phyloP scores from a whole-genome alignment of 2,797 vertebrate species.

The Hydrophis major region DNA sequence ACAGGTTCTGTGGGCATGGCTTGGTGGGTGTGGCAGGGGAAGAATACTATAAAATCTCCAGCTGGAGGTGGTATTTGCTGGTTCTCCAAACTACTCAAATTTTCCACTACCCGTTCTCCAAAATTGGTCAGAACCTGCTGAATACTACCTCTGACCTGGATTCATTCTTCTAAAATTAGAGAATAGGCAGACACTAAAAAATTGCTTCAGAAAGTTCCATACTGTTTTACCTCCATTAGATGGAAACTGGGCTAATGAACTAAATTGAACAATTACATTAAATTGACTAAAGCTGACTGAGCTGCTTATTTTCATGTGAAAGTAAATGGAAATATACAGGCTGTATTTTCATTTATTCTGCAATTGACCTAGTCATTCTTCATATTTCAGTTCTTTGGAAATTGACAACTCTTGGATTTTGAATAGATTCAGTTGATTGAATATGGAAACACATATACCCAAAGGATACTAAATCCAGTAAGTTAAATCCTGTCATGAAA shows the following conservation, averaged over 20 bases:
- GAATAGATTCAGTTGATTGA: constrained; percentile 13
- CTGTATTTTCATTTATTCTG: constrained; percentile 15
- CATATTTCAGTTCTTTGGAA: constrained; percentile 25
- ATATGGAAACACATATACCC: neutral
- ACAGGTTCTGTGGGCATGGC: too few relatives aligned
- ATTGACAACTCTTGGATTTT: neutral
- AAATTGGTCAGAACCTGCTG: too few relatives aligned
- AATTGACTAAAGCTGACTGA: constrained; percentile 23
- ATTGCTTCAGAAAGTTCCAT: constrained; percentile 13
- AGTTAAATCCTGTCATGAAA: neutral
- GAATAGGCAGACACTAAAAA: constrained; percentile 5
- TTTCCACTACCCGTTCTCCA: too few relatives aligned
- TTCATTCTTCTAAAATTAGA: constrained; percentile 20
- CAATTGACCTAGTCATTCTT: constrained; percentile 17
- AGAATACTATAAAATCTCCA: too few relatives aligned
- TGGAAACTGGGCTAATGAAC: constrained; percentile 27
- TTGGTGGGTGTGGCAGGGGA: too few relatives aligned
- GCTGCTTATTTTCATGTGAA: constrained; percentile 17
- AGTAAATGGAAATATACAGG: neutral
- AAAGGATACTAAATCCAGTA: neutral
- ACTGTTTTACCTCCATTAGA: constrained; percentile 14
- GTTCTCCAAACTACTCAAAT: too few relatives aligned
- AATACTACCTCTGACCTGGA: neutral
- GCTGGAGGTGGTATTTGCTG: too few relatives aligned
- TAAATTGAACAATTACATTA: constrained; percentile 33